Conservation (phyloP, 1,140 invertebrate genomes). For the Bombus superbus region DNA sequence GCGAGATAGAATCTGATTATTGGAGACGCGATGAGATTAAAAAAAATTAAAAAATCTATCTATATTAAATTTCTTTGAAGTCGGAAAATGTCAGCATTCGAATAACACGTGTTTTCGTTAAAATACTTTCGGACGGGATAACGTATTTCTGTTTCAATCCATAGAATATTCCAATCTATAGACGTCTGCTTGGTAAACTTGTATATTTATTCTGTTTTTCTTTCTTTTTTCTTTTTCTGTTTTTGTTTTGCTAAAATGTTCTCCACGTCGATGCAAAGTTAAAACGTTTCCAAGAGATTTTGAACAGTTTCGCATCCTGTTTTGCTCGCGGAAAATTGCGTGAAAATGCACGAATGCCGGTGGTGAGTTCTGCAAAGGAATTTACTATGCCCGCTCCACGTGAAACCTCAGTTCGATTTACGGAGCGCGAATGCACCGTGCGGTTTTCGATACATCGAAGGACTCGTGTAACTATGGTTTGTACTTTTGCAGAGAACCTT, state of each 20-base stretch:
- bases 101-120: no score
- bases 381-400: neutral
- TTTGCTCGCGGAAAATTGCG: neutral
- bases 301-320: neutral
- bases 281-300: neutral
- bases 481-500: constrained; percentile 1
- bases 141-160: no score
- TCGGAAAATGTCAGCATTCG: no score
- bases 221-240: no score
- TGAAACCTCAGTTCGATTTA: constrained; percentile 23
- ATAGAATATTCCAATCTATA: neutral
- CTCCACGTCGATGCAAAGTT: neutral
- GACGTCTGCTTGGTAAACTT: neutral
- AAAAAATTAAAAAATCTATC: no score
- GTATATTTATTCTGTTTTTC: no score
- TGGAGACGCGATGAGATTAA: no score
- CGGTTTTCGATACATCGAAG: neutral
- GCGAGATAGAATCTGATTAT: no score
- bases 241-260: neutral
- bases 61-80: no score
- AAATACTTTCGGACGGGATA: no score
- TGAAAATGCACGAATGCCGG: neutral
- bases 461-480: constrained; percentile 11
- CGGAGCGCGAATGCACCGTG: neutral
- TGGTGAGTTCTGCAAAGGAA: neutral